These are phyloP conservation scores for Pandemis heparana DNA, from an alignment of 2,888 invertebrate species.

Conservation along the genomic window DNA sequence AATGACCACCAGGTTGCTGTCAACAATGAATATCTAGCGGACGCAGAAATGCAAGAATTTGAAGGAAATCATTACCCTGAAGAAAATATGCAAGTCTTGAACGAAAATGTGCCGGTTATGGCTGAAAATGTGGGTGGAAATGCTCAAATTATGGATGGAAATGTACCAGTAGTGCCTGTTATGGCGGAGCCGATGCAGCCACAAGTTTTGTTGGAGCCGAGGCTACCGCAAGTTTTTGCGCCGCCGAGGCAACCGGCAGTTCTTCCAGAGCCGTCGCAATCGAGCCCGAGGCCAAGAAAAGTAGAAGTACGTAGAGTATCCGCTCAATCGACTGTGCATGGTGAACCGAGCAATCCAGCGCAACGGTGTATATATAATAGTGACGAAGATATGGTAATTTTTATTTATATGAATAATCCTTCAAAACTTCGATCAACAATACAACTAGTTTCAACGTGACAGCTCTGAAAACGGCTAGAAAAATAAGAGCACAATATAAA, in stretches of 20 bases:
- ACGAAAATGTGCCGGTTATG: neutral
- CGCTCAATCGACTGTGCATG: conserved; percentile 65
- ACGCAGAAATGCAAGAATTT: neutral
- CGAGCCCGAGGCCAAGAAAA: conserved; percentile 47
- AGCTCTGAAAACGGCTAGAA: too few relatives aligned
- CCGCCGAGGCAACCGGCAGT: neutral
- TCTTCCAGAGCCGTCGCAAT: neutral
- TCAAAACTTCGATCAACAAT: too few relatives aligned
- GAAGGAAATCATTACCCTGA: neutral
- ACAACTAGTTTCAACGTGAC: too few relatives aligned
- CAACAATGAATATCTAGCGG: neutral
- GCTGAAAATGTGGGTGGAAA: neutral
- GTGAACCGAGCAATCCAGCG: conserved; percentile 46
- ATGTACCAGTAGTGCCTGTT: neutral
- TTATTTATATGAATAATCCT: neutral
- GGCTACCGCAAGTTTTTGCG: neutral
- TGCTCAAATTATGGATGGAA: neutral
- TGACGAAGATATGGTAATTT: conserved; percentile 1
- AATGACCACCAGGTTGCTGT: neutral
- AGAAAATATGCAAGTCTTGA: neutral
- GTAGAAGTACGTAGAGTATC: conserved; percentile 64
- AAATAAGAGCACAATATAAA: too few relatives aligned
- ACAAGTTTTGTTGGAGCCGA: too few relatives aligned
- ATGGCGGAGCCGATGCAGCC: neutral
- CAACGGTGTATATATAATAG: neutral